Evolutionary conservation across 2,888 invertebrate genomes (phyloP), one percentile per base, ranked within the genome.

Genomic region (Leucophenga montana): DNA sequence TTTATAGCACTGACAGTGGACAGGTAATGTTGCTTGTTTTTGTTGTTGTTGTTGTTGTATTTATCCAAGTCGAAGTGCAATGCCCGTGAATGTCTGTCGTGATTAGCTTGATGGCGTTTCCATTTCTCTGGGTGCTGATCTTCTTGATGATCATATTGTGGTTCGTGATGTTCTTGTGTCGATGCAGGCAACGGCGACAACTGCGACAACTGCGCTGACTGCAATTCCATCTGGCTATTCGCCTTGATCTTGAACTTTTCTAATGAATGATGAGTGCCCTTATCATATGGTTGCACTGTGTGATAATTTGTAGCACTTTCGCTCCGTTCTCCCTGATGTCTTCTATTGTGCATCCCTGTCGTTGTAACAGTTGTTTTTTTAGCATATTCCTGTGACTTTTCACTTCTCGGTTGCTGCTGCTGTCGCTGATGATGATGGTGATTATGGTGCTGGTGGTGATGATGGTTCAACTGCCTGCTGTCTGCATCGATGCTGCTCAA

Each of bases 401-500:
- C 33, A 27, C 54, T 68, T 33, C 8, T 27, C 5, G 6, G 3
- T 5, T 33, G 33, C 22, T 67, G 48, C 20, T 65, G 70, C 18
- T 69, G 65, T 5, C 48, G 70, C 14, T 67, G 57, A 6, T 66
- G 54, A 13, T 66, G 48, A 13, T 44, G 61, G 5, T 61, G 61
- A 9, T 61, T 27, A 13, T 61, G 33, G 13, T 56, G 39, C 13
- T 68, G 67, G 3, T 48, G 66, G 1, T 65, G 69, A 1, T 57
- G 27, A 46, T 18, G 62, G 3, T 39, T 39, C 20, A 6, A 33
- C n/a, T 61, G 56, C 56, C 56, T 50, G 16, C 50, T 16, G 16
- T 50, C 50, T 18, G 50, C 50, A 16, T 50, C 14, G 18, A 27
- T 14, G 22, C 56, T 39, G 39, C 46, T 57, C 53, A 53, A 22